Evolutionary conservation across 2,888 invertebrate species (phyloP), one percentile per base, ranked within the genome.

Genomic region (Cantharis lateralis): DNA sequence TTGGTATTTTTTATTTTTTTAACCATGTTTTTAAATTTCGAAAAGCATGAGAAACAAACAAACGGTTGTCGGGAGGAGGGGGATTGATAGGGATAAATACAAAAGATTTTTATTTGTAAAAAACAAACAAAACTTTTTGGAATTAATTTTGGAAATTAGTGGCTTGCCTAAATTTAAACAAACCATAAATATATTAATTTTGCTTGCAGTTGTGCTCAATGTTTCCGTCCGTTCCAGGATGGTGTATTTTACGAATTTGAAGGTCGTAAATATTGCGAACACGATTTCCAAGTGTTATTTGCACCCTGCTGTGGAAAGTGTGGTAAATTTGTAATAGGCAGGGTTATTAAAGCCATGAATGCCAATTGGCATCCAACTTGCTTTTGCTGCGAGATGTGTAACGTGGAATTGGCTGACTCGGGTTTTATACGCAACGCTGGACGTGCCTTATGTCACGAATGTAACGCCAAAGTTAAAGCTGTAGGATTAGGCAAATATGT

Each of bases 311-410:
- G 96, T 87, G 93, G 94, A 88, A 91, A 91, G 90, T 91, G 90
- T 81, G 87, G 94, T 20, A 98, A 98, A 88, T 99, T 99, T 88
- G 97, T 99, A 78, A 97, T 99, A 86, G 99, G 99, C 0, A 93
- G 99, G 76, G 99, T 99, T 68, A 99, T 99, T 87, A 99, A 99
- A 88, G 99, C 99, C 0, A 98, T 99, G 98, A 98, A 98, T 86
- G 93, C 96, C 32, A 98, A 96, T 88, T 99, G 99, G 99, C 99
- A 99, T 90, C 98, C 99, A 1, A 93, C 93, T 78, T 99, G 99
- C 88, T 99, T 99, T 91, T 93, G 96, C 18, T 99, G 99, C 86
- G 96, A 98, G 87, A 92, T 97, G 88, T 99, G 99, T 88, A 92
- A 91, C 82, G 93, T 94, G 78, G 96, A 97, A 87, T 90, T 99